Conservation (phyloP, 1,140 invertebrate species). For the Subanguina moxae region DNA sequence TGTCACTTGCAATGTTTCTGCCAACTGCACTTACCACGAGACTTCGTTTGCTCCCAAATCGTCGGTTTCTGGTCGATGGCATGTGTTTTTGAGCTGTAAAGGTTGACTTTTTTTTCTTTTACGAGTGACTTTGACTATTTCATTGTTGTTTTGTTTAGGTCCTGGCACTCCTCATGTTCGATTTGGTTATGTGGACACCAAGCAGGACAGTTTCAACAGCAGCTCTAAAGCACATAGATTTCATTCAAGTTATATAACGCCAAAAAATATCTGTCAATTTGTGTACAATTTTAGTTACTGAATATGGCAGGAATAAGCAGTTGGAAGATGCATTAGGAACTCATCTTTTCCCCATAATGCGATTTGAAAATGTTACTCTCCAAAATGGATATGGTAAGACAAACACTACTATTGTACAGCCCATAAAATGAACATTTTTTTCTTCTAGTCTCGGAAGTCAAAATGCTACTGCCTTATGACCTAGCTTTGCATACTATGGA, state of each 20-base stretch:
- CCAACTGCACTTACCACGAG: conserved; percentile 46
- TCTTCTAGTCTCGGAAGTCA: conserved; percentile 35
- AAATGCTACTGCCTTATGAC: conserved; percentile 43
- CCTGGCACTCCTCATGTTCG: conserved; percentile 37
- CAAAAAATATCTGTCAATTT: conserved; percentile 5
- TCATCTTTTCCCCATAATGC: conserved; percentile 38
- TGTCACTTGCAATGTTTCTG: conserved; percentile 44
- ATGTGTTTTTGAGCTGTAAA: conserved; percentile 25
- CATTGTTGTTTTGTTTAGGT: too few relatives aligned
- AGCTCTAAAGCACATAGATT: not conserved
- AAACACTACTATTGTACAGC: conserved; percentile 13
- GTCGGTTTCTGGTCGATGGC: not conserved
- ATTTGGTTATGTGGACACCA: conserved; percentile 18
- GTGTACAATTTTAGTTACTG: conserved; percentile 19
- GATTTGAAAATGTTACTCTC: conserved; percentile 47
- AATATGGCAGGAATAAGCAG: conserved; percentile 39
- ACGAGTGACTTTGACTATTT: conserved; percentile 30
- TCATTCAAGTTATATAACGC: conserved; percentile 16
- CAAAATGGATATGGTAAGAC: conserved; percentile 36
- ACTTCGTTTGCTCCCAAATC: conserved; percentile 25
- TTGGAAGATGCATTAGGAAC: conserved; percentile 34
- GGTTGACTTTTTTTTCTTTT: too few relatives aligned
- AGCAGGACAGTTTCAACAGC: not conserved
- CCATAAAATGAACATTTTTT: not conserved
- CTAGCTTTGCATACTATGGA: conserved; percentile 20